Conservation (phyloP, 2,113 vertebrate genomes). For the Halcyon malimbica region DNA sequence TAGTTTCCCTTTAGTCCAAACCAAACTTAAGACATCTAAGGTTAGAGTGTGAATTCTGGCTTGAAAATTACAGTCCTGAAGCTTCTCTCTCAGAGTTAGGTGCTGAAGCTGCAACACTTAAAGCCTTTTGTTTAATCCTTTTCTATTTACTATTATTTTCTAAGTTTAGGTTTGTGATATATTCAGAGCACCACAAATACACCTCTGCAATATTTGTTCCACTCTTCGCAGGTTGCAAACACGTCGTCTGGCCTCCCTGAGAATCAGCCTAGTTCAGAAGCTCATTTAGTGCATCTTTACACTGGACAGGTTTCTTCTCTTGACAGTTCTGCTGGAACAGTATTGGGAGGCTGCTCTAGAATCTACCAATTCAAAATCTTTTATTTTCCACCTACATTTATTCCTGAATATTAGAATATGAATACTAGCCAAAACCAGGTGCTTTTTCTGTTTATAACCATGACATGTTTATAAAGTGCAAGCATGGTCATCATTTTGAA, state of each 20-base stretch:
- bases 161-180: not conserved
- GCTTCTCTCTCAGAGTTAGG: too few species aligned
- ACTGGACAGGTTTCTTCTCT: not conserved
- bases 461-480: not conserved
- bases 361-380: not conserved
- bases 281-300: not conserved
- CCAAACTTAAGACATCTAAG: too few species aligned
- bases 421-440: too few species aligned
- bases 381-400: not conserved
- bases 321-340: not conserved
- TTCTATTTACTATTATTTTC: not conserved
- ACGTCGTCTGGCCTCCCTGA: not conserved
- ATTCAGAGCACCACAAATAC: not conserved
- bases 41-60: too few species aligned
- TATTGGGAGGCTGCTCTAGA: not conserved
- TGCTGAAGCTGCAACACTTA: not conserved
- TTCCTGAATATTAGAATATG: not conserved
- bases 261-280: not conserved
- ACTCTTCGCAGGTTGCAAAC: not conserved
- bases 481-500: not conserved
- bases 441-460: not conserved
- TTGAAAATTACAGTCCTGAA: too few species aligned
- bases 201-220: not conserved
- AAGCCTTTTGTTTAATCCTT: not conserved
- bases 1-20: too few species aligned